Evolutionary conservation across 2,888 invertebrate species (phyloP), one percentile per base, ranked within the genome.

Genomic region (Phlogophora meticulosa): DNA sequence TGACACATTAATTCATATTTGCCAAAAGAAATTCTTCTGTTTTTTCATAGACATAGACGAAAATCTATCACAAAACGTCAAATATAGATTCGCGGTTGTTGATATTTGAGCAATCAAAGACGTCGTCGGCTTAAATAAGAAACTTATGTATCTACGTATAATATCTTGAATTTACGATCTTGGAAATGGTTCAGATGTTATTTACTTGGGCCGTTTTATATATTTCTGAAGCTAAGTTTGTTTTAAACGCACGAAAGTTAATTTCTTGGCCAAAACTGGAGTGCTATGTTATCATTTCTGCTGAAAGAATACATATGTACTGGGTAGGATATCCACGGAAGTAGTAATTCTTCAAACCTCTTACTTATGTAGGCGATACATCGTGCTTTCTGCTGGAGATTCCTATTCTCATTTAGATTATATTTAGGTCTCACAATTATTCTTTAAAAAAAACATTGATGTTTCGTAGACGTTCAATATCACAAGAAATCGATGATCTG

Each of bases 91-190:
- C 38, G n/a, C 10, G 48, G 49, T 51, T 70, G 43, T 73, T 48
- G 22, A 64, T 52, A 42, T 64, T 63, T 70, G n/a, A 13, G 55
- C 20, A 55, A 74, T 65, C 66, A 70, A 65, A 73, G 32, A 43
- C n/a, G 20, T 34, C 24, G 36, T 15, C 10, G 10, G 15, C 17
- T 7, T 42, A 42, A 40, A 55, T 40, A 55, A 55, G 43, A 32
- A 65, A 51, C 10, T 28, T 70, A 28, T 28, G 5, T 5, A 28
- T 5, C 28, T n/a, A n/a, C n/a, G n/a, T n/a, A n/a, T n/a, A n/a
- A 28, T 28, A 64, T 62, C 51, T 40, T 51, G 38, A 49, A 42
- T 60, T 59, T 43, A 43, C 22, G 20, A 43, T 28, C 42, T 49
- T 20, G 9, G 20, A 70, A 43, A 51, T 15, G 5, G 5, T 45